Base-by-base conservation (phyloP, 2,888 invertebrate species). In the Eumacrocentrus americanus region DNA sequence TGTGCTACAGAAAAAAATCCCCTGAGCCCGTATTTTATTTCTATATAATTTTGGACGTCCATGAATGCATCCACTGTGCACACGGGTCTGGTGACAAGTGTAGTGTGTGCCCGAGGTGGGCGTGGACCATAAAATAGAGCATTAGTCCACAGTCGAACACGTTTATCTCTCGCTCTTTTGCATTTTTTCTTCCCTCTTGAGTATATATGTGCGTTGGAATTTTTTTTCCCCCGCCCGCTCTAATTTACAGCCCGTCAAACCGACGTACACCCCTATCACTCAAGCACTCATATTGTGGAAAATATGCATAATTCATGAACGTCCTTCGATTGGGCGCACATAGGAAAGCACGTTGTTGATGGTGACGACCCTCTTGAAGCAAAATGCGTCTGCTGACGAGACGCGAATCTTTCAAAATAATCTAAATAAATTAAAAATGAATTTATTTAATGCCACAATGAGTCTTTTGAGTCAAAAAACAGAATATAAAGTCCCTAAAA, bases 221-320 rank as follows among this genome's bases (percentile, higher is more conserved):
- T 58, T 58, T 48, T 54, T 53, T 34, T 20, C 16, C 35, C 3
- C 18, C 29, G 1, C 25, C 38, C 70, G 72, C 71, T 76, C 73
- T 75, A 79, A 79, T 80, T 79, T 79, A 78, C 78, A 76, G 70
- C 71, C 74, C 72, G 79, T 79, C 80, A 74, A 72, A 74, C 66
- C 72, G 70, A 65, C 67, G 72, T 69, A 70, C 72, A 69, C 72
- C 71, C 69, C 74, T 72, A 77, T 79, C 79, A 72, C 74, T 79
- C 80, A 79, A 74, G 65, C 74, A 78, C 77, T 78, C 79, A 71
- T 75, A 77, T 75, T 73, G 73, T 65, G 77, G 78, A 77, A 79
- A 77, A 70, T 77, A 78, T 79, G 72, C 74, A 78, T 79, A 76
- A 78, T 78, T 78, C 78, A 79, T 79, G 64, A 42, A 42, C 59